A percentile compares a stretch with the other conserved stretches of the same genome.
These are phyloP conservation scores for Tipula unca DNA, from an alignment of 2,888 invertebrate genomes.

Conservation along the genomic window DNA sequence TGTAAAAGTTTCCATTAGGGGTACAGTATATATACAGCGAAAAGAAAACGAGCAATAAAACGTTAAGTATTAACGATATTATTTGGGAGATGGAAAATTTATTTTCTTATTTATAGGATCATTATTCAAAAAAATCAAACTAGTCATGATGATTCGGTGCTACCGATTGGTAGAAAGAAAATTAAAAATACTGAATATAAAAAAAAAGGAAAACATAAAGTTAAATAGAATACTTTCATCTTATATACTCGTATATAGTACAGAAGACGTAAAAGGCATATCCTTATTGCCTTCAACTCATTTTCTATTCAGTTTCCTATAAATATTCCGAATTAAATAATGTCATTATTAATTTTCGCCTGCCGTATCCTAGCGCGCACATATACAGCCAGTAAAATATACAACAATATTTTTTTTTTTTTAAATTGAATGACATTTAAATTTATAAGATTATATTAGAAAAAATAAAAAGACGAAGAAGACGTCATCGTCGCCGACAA, in stretches of 20 bases:
- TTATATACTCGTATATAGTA: background rate
- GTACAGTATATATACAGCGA: no score
- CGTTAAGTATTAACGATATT: background rate
- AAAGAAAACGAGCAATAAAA: background rate
- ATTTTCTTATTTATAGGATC: background rate
- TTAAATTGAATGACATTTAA: constrained; percentile 4
- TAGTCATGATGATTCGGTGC: background rate
- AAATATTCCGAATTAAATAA: background rate
- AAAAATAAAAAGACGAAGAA: background rate
- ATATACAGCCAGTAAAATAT: background rate
- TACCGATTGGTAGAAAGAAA: background rate
- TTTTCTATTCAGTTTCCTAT: background rate
- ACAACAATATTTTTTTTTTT: background rate
- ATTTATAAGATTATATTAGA: background rate
- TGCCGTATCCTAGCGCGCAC: background rate
- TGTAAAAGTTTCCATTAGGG: background rate
- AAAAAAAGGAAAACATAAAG: no score
- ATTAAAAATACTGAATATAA: no score
- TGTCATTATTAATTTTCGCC: constrained; percentile 8
- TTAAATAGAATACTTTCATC: background rate
- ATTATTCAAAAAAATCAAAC: background rate
- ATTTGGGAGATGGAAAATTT: background rate
- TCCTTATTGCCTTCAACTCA: background rate
- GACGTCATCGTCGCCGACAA: background rate
- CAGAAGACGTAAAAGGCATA: background rate